Base-by-base conservation (phyloP, 1,140 invertebrate species). In the Cydia pomonella region DNA sequence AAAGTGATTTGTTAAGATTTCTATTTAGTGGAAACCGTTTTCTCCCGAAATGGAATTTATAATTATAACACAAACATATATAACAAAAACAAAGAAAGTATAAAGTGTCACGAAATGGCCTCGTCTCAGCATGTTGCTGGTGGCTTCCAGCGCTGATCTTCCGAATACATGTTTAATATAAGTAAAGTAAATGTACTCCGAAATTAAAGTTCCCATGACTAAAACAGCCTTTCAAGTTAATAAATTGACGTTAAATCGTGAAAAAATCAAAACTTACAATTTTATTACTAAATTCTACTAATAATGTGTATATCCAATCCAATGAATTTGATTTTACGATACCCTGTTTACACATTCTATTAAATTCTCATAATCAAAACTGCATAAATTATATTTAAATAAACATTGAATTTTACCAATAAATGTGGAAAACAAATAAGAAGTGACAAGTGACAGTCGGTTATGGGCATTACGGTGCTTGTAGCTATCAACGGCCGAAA, bases 311-410 rank as follows among this genome's bases (percentile, higher is more conserved):
- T 81, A 79, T 76, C 73, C 81, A 80, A 76, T 75, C 73, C 76
- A 72, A 80, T 81, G 64, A 81, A 83, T 81, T 83, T 77, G 41
- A 77, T 83, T 82, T 80, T 77, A 84, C 76, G 79, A 77, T 41
- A 76, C 74, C 76, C 62, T 81, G 78, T 81, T 78, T 81, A 76
- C 78, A 84, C 79, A 79, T 86, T 82, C 80, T 80, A 87, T 87
- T 87, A 86, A 87, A 85, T 84, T 82, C 78, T 84, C 76, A 81
- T 84, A 80, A 84, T 87, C 80, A 85, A 85, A 86, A 80, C 77
- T 81, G 82, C 78, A 89, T 87, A 87, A 84, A 86, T 86, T 84
- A 79, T 81, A 74, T 81, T 76, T 77, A 79, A 74, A 81, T 75
- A 76, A 72, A 74, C 79, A 78, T 80, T 81, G 82, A 73, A 77